phyloP scores from a whole-genome alignment of 2,888 invertebrate species.

The Hydroisotoma schaefferi region DNA sequence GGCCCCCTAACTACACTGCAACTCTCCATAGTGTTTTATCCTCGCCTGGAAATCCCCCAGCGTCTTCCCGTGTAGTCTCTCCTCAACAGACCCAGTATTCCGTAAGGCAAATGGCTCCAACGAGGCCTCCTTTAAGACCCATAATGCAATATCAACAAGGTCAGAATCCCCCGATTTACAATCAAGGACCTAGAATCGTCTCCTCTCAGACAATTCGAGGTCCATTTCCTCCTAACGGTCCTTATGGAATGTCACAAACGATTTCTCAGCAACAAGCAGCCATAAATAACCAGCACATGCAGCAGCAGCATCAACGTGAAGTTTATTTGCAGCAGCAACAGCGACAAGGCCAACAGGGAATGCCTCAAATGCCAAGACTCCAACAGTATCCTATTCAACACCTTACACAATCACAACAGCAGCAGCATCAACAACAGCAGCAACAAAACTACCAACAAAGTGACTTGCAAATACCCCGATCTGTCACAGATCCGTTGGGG shows the following conservation, averaged over 20 bases:
- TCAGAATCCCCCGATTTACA: not conserved
- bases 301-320: slow-evolving; percentile 7
- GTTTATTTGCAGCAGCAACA: slow-evolving; percentile 21
- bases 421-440: slow-evolving; percentile 24
- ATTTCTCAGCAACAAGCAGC: not conserved
- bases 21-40: slow-evolving; percentile 29
- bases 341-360: slow-evolving; percentile 15
- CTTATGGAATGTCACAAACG: not conserved
- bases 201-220: not conserved
- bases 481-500: not conserved
- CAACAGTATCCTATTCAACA: slow-evolving; percentile 16
- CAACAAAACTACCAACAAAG: slow-evolving; percentile 15
- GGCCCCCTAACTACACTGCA: slow-evolving; percentile 17
- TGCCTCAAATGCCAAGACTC: slow-evolving; percentile 10
- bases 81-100: not conserved
- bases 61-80: not conserved
- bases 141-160: slow-evolving; percentile 5
- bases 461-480: not conserved
- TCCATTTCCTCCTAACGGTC: not conserved
- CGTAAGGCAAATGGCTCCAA: not conserved
- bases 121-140: slow-evolving; percentile 16
- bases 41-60: slow-evolving; percentile 1
- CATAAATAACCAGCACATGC: not conserved
- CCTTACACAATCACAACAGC: slow-evolving; percentile 15
- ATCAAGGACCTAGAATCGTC: slow-evolving; percentile 1